These are phyloP conservation scores for Callocephalon fimbriatum DNA, from an alignment of 2,113 vertebrate genomes.

Conservation along the genomic window DNA sequence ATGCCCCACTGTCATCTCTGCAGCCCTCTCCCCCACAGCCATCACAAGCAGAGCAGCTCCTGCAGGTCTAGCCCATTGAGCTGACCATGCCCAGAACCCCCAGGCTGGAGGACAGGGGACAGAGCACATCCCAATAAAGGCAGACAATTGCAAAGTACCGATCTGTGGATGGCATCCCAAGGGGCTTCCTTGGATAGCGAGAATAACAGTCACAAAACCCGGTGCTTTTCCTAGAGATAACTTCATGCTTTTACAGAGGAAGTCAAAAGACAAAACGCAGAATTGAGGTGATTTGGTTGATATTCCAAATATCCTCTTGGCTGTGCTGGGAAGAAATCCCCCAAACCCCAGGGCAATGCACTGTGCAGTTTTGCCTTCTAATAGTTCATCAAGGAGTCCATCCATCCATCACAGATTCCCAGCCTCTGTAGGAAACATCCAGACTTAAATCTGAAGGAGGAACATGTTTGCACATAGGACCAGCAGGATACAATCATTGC, in stretches of 20 bases:
- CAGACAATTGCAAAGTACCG: neutral
- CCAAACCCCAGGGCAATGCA: neutral
- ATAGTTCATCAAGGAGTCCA: neutral
- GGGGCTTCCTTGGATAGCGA: neutral
- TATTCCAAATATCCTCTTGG: neutral
- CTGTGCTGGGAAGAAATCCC: neutral
- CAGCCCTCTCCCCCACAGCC: neutral
- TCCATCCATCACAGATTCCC: neutral
- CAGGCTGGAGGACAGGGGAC: neutral
- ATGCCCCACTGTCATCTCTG: fast-evolving
- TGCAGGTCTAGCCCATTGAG: neutral
- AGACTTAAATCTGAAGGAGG: neutral
- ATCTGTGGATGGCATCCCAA: neutral
- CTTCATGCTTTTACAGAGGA: neutral
- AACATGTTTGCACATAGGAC: neutral
- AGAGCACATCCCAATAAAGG: neutral
- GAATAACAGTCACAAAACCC: neutral
- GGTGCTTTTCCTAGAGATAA: neutral
- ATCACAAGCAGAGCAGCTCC: neutral
- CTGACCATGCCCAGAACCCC: fast-evolving
- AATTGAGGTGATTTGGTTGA: neutral
- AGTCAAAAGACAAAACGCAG: neutral
- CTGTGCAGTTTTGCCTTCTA: neutral
- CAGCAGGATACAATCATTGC: neutral
- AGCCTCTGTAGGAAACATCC: neutral